These are phyloP conservation scores for Gymnodraco acuticeps DNA, from an alignment of 2,797 vertebrate genomes.

Conservation along the genomic window DNA sequence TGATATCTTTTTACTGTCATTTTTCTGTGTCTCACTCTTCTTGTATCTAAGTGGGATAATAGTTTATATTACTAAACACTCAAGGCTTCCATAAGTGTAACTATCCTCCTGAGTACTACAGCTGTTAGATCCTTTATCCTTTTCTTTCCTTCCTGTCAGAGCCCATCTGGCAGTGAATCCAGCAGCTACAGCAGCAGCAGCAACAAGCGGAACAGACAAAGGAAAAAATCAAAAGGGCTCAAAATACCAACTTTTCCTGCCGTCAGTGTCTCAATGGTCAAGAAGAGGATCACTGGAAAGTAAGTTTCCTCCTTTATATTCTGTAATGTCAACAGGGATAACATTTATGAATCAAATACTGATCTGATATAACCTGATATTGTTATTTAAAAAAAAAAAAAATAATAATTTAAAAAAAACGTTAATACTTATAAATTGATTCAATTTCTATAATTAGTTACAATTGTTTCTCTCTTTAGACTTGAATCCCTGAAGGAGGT, in stretches of 20 bases:
- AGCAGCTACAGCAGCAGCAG: constrained; percentile 60
- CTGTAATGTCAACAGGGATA: neutral
- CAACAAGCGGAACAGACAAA: constrained; percentile 54
- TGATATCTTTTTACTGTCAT: neutral
- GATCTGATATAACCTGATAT: neutral
- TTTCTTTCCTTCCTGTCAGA: constrained; percentile 52
- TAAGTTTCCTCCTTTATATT: constrained; percentile 64
- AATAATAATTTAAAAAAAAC: too few species aligned
- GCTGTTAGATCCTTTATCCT: constrained; percentile 10
- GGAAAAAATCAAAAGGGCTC: constrained; percentile 71
- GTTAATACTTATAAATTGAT: too few species aligned
- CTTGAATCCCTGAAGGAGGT: constrained; percentile 89
- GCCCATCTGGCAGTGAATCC: constrained; percentile 75
- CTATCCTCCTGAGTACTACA: neutral
- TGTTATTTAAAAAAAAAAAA: neutral
- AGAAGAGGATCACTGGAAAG: constrained; percentile 89
- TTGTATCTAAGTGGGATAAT: neutral
- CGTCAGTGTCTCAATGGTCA: constrained; percentile 87
- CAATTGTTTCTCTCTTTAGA: constrained; percentile 66
- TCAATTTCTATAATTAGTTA: too few species aligned
- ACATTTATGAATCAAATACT: neutral
- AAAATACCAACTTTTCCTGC: constrained; percentile 82
- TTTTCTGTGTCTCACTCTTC: neutral
- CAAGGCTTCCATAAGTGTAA: neutral
- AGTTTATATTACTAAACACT: neutral